phyloP scores from a whole-genome alignment of 2,888 invertebrate species.

The Andrena camellia region DNA sequence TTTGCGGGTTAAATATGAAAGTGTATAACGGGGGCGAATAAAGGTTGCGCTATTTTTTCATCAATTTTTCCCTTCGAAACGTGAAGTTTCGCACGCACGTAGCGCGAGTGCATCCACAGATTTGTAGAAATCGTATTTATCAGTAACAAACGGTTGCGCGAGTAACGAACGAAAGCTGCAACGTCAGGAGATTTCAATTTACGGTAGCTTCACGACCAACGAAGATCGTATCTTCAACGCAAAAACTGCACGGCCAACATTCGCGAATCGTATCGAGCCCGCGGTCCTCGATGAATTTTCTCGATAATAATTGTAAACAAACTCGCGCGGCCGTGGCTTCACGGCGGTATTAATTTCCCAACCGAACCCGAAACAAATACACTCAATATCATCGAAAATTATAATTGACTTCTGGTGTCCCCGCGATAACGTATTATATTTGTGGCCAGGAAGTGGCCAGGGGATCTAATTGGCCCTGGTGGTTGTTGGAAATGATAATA shows the following conservation, averaged over 20 bases:
- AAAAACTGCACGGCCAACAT: constrained; percentile 45
- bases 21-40: no score
- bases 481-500: background rate
- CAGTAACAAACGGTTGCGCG: constrained; percentile 37
- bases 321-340: constrained; percentile 23
- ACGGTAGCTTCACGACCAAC: constrained; percentile 35
- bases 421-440: constrained; percentile 40
- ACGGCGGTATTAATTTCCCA: constrained; percentile 43
- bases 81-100: no score
- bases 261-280: constrained; percentile 40
- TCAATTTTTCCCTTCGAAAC: background rate
- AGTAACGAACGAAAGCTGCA: constrained; percentile 21
- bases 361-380: background rate
- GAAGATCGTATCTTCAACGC: constrained; percentile 44
- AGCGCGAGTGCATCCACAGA: background rate
- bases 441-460: constrained; percentile 13
- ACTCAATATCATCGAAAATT: constrained; percentile 49
- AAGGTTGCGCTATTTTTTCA: background rate
- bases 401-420: constrained; percentile 48
- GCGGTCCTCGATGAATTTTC: constrained; percentile 50
- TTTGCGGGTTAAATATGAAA: no score
- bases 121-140: constrained; percentile 47
- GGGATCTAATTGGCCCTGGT: background rate
- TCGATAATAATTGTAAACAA: constrained; percentile 64
- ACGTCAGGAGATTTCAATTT: constrained; percentile 60